Base-by-base conservation (phyloP, 1,140 invertebrate species). In the Habropoda laboriosa region DNA sequence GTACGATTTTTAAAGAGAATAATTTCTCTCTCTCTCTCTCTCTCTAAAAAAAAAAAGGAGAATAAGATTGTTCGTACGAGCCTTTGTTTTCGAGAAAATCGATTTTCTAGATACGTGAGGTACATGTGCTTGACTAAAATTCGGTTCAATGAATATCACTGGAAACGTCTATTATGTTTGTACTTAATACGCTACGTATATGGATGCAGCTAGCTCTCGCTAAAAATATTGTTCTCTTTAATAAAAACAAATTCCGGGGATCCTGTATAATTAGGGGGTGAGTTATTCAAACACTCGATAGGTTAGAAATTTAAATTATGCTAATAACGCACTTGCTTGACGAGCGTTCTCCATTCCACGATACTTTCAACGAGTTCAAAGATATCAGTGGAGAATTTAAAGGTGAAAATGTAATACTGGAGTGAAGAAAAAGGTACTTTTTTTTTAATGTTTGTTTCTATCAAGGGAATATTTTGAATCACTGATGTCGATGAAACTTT, bases 141-240 rank as follows among this genome's bases (percentile, higher is more conserved):
- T 64, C 38, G 38, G 61, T 64, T 21, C 61, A 64, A 42, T 42
- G 61, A 64, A 64, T 64, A 42, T 64, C 61, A 27, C 38, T 64
- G 61, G 24, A 42, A 27, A 64, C 13, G 7, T 42, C 24, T 6
- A 27, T 64, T 64, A 64, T 18, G 35, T 42, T 64, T 42, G 21
- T 7, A 64, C 7, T 24, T 64, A 18, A 27, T 21, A 64, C 61
- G 13, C 1, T 42, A 4, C 21, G 24, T 10, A 21, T 1, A 35
- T n/a, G 16, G 35, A 38, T 7, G n/a, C 35, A 24, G 35, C 35
- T 6, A 7, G 21, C n/a, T 40, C 35, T 27, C 24, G 4, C 61
- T 24, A 42, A 42, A 42, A 64, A 42, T 64, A 64, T 42, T 27
- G n/a, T 8, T 42, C 61, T 13, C 24, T 18, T 63, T 24, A 27